Percentiles rank a stretch among this genome's conserved stretches.
phyloP scores from a whole-genome alignment of 2,113 vertebrate species.

The Nothoprocta perdicaria region DNA sequence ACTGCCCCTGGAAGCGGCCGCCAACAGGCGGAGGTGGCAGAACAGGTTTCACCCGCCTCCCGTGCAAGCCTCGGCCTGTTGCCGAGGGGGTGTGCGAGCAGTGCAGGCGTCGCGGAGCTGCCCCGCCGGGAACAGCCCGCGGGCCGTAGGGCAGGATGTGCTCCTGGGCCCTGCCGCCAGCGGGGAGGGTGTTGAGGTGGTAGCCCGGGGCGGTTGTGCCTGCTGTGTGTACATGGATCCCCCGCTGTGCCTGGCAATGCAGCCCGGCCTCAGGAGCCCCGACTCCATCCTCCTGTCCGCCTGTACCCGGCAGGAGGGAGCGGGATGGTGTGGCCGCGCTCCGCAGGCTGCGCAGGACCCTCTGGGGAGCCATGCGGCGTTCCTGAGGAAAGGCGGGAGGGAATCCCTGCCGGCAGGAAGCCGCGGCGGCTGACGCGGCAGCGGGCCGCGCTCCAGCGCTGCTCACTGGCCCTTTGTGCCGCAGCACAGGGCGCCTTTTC shows the following conservation, averaged over 20 bases:
- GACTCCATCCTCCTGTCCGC: not conserved
- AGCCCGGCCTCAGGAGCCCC: not conserved
- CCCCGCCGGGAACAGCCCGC: not conserved
- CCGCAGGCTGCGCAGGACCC: not conserved
- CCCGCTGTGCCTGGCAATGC: rapidly evolving
- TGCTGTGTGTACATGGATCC: too few species aligned
- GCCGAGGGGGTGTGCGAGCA: not conserved
- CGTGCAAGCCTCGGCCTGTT: not conserved
- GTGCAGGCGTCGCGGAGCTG: not conserved
- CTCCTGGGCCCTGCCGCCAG: not conserved
- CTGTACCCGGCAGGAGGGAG: too few species aligned
- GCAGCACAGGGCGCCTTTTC: rapidly evolving
- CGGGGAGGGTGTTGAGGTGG: too few species aligned
- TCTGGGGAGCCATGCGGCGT: not conserved
- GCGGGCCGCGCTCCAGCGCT: not conserved
- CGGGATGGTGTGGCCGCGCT: not conserved
- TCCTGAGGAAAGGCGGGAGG: not conserved
- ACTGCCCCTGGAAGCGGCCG: not conserved
- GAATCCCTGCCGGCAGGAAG: not conserved
- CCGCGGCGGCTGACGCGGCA: rapidly evolving
- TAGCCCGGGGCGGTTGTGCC: too few species aligned
- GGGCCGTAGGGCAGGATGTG: not conserved
- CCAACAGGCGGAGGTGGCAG: not conserved
- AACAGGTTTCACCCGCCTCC: conserved; percentile 39
- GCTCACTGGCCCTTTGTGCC: not conserved